Base-by-base conservation (phyloP, 1,140 invertebrate species). In the Drosophila miranda region DNA sequence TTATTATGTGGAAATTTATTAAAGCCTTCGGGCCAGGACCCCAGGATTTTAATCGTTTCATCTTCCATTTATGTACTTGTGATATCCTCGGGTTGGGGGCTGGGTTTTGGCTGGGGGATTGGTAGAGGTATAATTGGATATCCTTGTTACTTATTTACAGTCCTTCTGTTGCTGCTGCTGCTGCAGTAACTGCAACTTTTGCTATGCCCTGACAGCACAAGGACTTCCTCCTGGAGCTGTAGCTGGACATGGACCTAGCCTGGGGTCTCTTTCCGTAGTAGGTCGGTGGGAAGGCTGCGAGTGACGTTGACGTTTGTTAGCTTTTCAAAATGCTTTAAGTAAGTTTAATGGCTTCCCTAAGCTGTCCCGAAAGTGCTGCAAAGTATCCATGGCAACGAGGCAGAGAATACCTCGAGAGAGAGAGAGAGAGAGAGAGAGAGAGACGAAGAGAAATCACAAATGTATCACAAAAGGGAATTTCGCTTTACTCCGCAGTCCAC, bases 1-100 rank as follows among this genome's bases (percentile, higher is more conserved):
- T 84, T 84, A 84, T 84, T 84, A 84, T 86, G 81, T 84, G 81
- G 50, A 87, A 84, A 84, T 84, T 74, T 84, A 81, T 84, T 75
- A 86, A 86, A 78, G 80, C 69, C 81, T 86, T 70, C 75, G 53
- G 77, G 81, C 63, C 46, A 62, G 66, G 44, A 26, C 49, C 68
- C 63, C 23, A 55, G 63, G 53, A 74, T 77, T 86, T 86, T 81
- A 84, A 84, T 80, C 77, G 80, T 69, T 77, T 57, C 60, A 42
- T 43, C 56, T 41, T 41, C 55, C 63, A 67, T 68, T 67, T 67
- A 66, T 67, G 61, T 55, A 72, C 63, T 83, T 54, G 49, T 61
- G 23, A 28, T 44, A 45, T 68, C 55, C 30, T 26, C 26, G 11
- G 9, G 11, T 5, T 38, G 34, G 30, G 45, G 16, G 16, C 16